Evolutionary conservation across 35 echinoderm and acorn worm genomes (phyloP).

Genomic region (Ophiothrix spiculata): DNA sequence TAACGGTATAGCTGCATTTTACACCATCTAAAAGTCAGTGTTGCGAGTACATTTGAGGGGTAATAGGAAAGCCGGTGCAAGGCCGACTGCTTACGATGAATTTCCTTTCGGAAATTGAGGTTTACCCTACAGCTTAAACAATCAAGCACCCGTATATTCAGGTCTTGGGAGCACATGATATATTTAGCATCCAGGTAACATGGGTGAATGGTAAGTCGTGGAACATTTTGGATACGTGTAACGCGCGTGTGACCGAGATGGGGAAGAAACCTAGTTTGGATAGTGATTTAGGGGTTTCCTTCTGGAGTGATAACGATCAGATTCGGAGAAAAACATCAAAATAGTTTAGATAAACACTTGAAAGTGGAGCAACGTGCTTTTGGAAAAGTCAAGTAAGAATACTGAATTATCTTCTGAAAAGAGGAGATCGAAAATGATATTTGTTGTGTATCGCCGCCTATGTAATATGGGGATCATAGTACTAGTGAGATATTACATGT

Average conservation of each 20-base stretch:
- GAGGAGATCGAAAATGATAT: too few relatives aligned
- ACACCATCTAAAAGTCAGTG: neutral
- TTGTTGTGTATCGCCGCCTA: too few relatives aligned
- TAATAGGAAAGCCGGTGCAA: neutral
- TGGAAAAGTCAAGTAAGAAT: too few relatives aligned
- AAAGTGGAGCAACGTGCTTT: too few relatives aligned
- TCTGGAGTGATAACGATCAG: too few relatives aligned
- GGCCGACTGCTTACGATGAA: conserved; percentile 6
- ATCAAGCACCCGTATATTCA: neutral
- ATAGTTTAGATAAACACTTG: too few relatives aligned
- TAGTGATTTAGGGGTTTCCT: neutral
- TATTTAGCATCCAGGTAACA: neutral
- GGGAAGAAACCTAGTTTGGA: neutral
- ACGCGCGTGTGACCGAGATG: neutral
- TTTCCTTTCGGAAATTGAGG: neutral
- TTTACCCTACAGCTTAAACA: neutral
- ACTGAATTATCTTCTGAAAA: too few relatives aligned
- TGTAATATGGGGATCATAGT: too few relatives aligned
- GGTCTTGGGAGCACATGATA: too few relatives aligned
- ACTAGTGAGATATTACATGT: too few relatives aligned
- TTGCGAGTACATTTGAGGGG: neutral
- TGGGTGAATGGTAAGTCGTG: neutral
- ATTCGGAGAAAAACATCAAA: too few relatives aligned
- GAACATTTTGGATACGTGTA: neutral
- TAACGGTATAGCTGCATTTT: neutral